These are phyloP conservation scores for Diprion similis DNA, from an alignment of 1,140 invertebrate genomes.

Conservation along the genomic window DNA sequence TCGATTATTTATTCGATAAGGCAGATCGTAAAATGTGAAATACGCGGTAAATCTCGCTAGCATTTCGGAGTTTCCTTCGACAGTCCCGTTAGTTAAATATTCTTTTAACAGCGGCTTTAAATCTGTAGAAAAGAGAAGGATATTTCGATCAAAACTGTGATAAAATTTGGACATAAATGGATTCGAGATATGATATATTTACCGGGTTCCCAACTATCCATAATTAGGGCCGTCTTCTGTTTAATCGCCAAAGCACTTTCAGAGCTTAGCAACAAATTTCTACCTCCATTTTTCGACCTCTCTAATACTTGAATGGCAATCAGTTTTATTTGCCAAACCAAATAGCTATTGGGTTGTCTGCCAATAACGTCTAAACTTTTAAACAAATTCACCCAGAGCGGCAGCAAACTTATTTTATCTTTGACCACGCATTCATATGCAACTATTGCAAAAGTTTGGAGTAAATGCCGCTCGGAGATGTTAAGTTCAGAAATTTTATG, in stretches of 20 bases:
- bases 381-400: constrained; percentile 74
- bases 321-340: constrained; percentile 74
- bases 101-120: constrained; percentile 57
- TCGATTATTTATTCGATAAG: constrained; percentile 36
- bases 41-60: constrained; percentile 63
- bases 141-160: constrained; percentile 16
- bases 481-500: constrained; percentile 49
- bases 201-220: constrained; percentile 66
- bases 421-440: constrained; percentile 87
- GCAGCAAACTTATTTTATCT: constrained; percentile 82
- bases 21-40: constrained; percentile 68
- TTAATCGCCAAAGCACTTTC: constrained; percentile 65
- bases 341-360: constrained; percentile 57
- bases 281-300: constrained; percentile 40
- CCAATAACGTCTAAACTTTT: constrained; percentile 65
- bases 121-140: constrained; percentile 37
- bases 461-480: constrained; percentile 65
- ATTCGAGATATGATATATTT: constrained; percentile 29
- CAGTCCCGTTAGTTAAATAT: constrained; percentile 53
- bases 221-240: constrained; percentile 61
- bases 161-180: constrained; percentile 16
- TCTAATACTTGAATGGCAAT: constrained; percentile 60
- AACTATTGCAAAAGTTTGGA: constrained; percentile 76
- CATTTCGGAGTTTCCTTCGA: constrained; percentile 42
- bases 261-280: constrained; percentile 52